Base-by-base conservation (phyloP, 2,888 invertebrate genomes). In the Drosophila longiperda region DNA sequence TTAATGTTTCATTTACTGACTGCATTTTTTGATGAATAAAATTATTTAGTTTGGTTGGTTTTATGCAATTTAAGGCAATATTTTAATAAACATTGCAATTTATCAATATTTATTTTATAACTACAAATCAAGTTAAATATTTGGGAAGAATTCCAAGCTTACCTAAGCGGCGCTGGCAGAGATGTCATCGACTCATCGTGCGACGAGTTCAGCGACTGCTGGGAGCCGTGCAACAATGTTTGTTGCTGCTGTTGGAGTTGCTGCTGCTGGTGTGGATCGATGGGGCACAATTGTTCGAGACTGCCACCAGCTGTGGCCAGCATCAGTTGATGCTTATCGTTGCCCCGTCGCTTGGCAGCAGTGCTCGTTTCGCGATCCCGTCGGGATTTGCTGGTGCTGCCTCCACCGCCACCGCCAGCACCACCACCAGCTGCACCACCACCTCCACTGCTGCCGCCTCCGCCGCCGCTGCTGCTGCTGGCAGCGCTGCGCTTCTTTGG, bases 401-500 rank as follows among this genome's bases (percentile, higher is more conserved):
- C 62, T 29, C 72, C 52, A n/a, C 65, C 60, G 4, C 76, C 54
- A 11, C 57, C 79, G 0, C 73, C 63, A 1, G 68, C 52, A 20
- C 62, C 54, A 8, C 80, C 48, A 2, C 63, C 79, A 1, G 62
- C 57, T 85, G 94, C 61, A 3, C 29, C 58, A 3, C 26, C 54
- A 1, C 38, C 29, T 4, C 26, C 40, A 34, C 61, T 40, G 29
- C 33, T 26, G 36, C 76, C 58, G 20, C 72, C 79, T 0, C 74
- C 77, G 0, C 73, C 63, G 85, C 94, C 61, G 61, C 78, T 58
- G 40, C 58, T 75, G 50, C 81, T 81, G 53, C 78, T 85, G 33
- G 86, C 82, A 0, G 84, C 73, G 40, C 85, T 94, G 38, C 95
- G 94, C 77, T 95, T 96, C 90, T 95, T 96, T 90, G 96, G 96